These are phyloP conservation scores for Microplitis demolitor DNA, from an alignment of 1,140 invertebrate genomes.

Conservation along the genomic window DNA sequence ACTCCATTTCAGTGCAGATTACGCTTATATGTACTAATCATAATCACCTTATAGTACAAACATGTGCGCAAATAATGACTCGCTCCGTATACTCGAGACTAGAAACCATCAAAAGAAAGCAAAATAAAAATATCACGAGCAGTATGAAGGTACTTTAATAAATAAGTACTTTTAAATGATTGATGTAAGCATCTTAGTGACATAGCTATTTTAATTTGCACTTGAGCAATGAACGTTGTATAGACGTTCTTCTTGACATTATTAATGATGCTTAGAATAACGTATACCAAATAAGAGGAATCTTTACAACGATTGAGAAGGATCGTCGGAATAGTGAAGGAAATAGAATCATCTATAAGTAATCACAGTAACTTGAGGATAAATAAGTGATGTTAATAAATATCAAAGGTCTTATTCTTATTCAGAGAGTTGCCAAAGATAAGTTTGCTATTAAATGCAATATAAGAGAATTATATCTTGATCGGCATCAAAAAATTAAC, in stretches of 20 bases:
- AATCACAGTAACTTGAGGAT: neutral
- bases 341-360: neutral
- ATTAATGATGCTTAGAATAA: conserved; percentile 3
- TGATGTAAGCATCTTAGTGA: conserved; percentile 9
- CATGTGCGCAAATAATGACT: too few species aligned
- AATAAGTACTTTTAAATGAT: neutral
- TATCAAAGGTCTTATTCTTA: neutral
- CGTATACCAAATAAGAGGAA: neutral
- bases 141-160: neutral
- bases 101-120: neutral
- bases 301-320: too few species aligned
- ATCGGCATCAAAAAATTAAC: conserved; percentile 17
- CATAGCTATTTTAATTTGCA: conserved; percentile 10
- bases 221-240: too few species aligned
- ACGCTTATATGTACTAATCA: neutral
- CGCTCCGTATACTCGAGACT: too few species aligned
- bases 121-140: neutral
- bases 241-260: neutral
- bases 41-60: too few species aligned
- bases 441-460: neutral
- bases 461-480: conserved; percentile 16
- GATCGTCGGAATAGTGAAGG: too few species aligned
- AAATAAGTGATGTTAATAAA: neutral
- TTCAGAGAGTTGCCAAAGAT: neutral
- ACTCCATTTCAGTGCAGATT: neutral